These are phyloP conservation scores for Platerodrilus igneus DNA, from an alignment of 2,888 invertebrate species.

Conservation along the genomic window DNA sequence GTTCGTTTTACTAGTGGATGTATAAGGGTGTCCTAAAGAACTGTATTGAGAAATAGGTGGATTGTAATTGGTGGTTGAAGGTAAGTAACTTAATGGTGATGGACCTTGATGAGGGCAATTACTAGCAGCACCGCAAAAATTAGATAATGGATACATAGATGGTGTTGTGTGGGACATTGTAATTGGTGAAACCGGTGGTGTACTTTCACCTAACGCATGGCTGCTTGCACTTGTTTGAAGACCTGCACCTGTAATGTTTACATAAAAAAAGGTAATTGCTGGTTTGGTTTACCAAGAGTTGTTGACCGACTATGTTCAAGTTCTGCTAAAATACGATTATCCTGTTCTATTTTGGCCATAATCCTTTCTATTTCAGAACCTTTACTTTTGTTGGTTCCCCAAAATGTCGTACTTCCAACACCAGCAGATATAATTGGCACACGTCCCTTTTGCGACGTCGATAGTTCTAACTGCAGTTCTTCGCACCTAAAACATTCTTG, in stretches of 20 bases:
- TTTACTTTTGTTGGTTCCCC: too few species aligned
- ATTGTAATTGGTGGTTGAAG: constrained; percentile 31
- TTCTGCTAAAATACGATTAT: constrained; percentile 83
- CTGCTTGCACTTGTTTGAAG: constrained; percentile 66
- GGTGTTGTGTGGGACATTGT: constrained; percentile 50
- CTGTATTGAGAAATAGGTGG: constrained; percentile 40
- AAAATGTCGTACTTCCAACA: constrained; percentile 40
- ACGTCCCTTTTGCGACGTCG: constrained; percentile 50
- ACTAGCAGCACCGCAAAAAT: constrained; percentile 49
- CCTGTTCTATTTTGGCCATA: constrained; percentile 93
- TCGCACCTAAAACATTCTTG: constrained; percentile 57
- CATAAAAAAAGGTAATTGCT: neutral
- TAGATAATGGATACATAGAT: constrained; percentile 53
- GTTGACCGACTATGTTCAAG: constrained; percentile 78
- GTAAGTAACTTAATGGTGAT: constrained; percentile 29
- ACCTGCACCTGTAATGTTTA: constrained; percentile 43
- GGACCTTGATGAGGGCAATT: constrained; percentile 30
- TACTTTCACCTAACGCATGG: constrained; percentile 64
- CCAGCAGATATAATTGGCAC: constrained; percentile 40
- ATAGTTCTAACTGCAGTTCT: constrained; percentile 82
- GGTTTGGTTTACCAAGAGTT: constrained; percentile 54
- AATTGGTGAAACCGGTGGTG: constrained; percentile 53
- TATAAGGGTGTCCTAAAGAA: constrained; percentile 39
- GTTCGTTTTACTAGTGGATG: constrained; percentile 37
- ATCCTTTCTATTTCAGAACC: constrained; percentile 83